phyloP scores from a whole-genome alignment of 2,113 vertebrate species.

The Ovibos moschatus region DNA sequence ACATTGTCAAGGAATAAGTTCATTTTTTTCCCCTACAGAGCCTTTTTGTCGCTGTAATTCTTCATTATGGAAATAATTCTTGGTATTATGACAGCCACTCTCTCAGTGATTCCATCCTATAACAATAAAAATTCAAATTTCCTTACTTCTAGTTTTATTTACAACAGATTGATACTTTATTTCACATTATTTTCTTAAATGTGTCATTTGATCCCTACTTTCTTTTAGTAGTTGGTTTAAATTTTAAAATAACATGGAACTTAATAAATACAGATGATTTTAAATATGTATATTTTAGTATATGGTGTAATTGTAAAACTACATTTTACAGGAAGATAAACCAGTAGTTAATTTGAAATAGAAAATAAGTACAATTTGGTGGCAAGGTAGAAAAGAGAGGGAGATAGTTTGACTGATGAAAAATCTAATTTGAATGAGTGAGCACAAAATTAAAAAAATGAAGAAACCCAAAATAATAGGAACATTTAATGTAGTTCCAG shows the following conservation, averaged over 20 bases:
- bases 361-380: background rate
- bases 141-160: constrained; percentile 15
- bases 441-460: background rate
- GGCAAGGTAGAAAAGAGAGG: background rate
- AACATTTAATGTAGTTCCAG: background rate
- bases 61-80: constrained; percentile 11
- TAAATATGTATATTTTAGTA: background rate
- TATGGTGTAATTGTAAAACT: background rate
- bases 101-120: background rate
- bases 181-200: constrained; percentile 2
- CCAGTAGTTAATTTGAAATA: background rate
- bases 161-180: background rate
- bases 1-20: constrained; percentile 14
- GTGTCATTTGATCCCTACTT: background rate
- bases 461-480: background rate
- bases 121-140: constrained; percentile 29
- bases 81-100: background rate
- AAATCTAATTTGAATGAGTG: background rate
- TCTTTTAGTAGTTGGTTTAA: constrained; percentile 19
- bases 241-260: constrained; percentile 15
- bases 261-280: background rate
- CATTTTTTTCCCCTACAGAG: background rate
- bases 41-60: background rate
- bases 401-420: background rate
- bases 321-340: background rate